These are phyloP conservation scores for Drosophila vallismaia DNA, from an alignment of 2,888 invertebrate genomes.

Conservation along the genomic window DNA sequence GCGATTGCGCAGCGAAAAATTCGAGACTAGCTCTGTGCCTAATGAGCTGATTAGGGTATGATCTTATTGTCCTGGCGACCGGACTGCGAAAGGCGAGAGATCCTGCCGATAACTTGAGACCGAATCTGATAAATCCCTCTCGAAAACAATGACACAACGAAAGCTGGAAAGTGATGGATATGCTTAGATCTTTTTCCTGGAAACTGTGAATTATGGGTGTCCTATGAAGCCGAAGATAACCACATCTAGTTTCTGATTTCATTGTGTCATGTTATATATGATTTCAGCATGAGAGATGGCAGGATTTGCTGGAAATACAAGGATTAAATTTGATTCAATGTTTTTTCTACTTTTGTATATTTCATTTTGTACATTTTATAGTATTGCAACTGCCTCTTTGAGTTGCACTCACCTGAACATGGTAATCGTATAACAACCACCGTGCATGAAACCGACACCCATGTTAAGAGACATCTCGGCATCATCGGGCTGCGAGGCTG, in stretches of 20 bases:
- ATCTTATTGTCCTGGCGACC: constrained; percentile 28
- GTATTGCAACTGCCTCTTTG: neutral
- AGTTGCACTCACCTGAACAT: neutral
- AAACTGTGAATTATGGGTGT: constrained; percentile 21
- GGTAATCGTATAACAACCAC: constrained; percentile 13
- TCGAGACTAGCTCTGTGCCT: constrained; percentile 23
- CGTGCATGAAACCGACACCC: constrained; percentile 28
- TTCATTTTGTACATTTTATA: neutral
- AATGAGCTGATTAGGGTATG: constrained; percentile 41
- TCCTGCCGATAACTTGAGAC: constrained; percentile 15
- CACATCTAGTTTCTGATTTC: neutral
- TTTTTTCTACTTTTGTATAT: too few species aligned
- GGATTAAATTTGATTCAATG: neutral
- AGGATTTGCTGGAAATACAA: neutral
- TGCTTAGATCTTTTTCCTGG: constrained; percentile 9
- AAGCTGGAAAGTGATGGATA: constrained; percentile 16
- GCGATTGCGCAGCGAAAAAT: constrained; percentile 27
- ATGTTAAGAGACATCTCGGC: constrained; percentile 18
- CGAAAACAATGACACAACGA: constrained; percentile 7
- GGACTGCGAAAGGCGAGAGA: constrained; percentile 20
- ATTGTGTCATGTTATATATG: constrained; percentile 9
- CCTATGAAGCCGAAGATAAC: neutral
- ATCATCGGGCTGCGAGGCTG: constrained; percentile 17
- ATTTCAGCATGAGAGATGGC: neutral
- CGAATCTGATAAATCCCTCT: constrained; percentile 2